Evolutionary conservation across 2,113 vertebrate species (phyloP).

Genomic region (Fregata magnificens): DNA sequence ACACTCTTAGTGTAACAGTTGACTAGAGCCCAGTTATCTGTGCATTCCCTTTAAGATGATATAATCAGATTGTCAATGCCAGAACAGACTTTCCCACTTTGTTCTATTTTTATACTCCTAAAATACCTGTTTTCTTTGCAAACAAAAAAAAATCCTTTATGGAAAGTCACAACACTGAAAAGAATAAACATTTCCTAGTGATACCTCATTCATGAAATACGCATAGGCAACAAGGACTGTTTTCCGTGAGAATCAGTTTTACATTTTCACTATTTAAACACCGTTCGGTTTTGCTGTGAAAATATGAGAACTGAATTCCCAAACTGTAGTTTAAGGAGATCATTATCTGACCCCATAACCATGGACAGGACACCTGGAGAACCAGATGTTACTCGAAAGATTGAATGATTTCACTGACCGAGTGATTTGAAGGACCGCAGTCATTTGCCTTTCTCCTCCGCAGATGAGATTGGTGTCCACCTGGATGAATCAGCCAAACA

Average conservation of each 20-base stretch:
- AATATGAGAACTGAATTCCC: background rate
- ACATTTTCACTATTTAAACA: background rate
- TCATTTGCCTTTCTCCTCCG: background rate
- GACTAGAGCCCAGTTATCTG: background rate
- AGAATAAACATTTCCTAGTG: background rate
- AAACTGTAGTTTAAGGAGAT: background rate
- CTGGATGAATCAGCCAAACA: fast-evolving
- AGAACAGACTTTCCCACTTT: background rate
- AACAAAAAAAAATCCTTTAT: background rate
- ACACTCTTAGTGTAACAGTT: background rate
- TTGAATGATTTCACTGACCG: fast-evolving
- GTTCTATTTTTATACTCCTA: background rate
- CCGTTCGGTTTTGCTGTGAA: background rate
- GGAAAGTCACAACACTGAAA: background rate
- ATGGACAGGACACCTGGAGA: background rate
- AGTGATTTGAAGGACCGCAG: background rate
- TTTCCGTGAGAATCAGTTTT: background rate
- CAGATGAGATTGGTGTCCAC: too few relatives aligned
- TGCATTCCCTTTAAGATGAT: background rate
- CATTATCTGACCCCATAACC: background rate
- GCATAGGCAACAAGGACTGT: background rate
- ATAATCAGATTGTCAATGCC: background rate
- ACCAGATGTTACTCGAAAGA: background rate
- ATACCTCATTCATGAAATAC: background rate
- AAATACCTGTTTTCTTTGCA: background rate